These are phyloP conservation scores for Drosophila simulans DNA, from an alignment of 1,140 invertebrate genomes.

Conservation along the genomic window DNA sequence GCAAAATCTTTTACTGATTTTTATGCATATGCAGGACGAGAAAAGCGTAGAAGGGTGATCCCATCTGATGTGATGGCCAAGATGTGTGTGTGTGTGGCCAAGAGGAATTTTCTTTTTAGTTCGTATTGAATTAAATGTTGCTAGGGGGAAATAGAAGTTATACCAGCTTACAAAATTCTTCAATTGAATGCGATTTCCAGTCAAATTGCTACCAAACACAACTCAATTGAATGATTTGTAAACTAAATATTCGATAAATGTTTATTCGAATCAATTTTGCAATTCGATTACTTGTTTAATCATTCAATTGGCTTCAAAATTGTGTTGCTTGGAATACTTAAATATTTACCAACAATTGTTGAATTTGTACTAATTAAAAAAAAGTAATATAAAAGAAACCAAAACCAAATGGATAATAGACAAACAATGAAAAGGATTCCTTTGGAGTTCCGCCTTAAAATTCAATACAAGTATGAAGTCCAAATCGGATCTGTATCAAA, in stretches of 20 bases:
- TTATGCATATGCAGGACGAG: conserved; percentile 31
- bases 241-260: conserved; percentile 13
- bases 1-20: conserved; percentile 59
- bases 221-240: conserved; percentile 10
- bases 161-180: conserved; percentile 7
- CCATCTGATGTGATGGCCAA: not conserved
- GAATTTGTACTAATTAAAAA: no score
- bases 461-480: conserved; percentile 38
- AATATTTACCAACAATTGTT: not conserved
- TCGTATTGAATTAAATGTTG: conserved; percentile 51
- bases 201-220: conserved; percentile 17
- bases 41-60: not conserved
- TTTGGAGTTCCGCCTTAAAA: conserved; percentile 19
- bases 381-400: not conserved
- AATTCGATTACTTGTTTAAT: conserved; percentile 17
- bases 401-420: conserved; percentile 12
- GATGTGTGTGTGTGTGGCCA: conserved; percentile 9
- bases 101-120: conserved; percentile 43
- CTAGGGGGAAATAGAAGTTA: conserved; percentile 2
- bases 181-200: conserved; percentile 23
- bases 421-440: conserved; percentile 36
- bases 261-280: conserved; percentile 4
- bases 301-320: not conserved
- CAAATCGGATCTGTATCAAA: conserved; percentile 36
- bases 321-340: no score